Evolutionary conservation across 2,888 invertebrate genomes (phyloP).

Genomic region (Bembecia ichneumoniformis): DNA sequence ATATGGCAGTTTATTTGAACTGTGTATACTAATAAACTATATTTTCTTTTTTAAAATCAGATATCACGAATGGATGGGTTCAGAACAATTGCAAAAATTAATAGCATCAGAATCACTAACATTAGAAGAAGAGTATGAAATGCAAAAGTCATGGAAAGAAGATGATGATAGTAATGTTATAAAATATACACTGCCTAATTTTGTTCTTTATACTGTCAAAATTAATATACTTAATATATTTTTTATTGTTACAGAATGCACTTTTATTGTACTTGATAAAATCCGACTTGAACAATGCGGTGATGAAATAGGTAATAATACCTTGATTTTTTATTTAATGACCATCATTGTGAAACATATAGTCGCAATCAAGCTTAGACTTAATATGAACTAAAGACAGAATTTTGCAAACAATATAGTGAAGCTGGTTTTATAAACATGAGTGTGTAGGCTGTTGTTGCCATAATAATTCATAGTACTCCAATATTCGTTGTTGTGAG

Average conservation of each 20-base stretch:
- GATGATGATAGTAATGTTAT: conserved; percentile 85
- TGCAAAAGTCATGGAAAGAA: conserved; percentile 90
- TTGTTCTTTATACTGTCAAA: neutral
- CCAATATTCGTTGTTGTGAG: no score
- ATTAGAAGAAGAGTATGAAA: conserved; percentile 88
- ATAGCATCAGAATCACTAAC: conserved; percentile 93
- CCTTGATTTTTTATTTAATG: no score
- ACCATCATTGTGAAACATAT: no score
- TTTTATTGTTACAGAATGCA: conserved; percentile 79
- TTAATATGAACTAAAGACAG: no score
- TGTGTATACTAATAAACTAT: neutral
- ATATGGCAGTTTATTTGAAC: neutral
- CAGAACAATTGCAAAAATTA: conserved; percentile 81
- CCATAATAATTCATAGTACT: no score
- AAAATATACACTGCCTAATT: conserved; percentile 8
- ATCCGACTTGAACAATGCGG: conserved; percentile 55
- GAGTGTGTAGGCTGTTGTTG: no score
- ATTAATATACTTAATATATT: neutral
- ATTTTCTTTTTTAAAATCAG: conserved; percentile 49
- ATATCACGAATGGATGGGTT: conserved; percentile 96
- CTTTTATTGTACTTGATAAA: conserved; percentile 88
- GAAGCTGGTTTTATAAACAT: no score
- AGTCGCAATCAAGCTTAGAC: no score
- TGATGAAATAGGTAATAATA: conserved; percentile 75
- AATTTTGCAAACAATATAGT: no score